phyloP scores from a whole-genome alignment of 1,140 invertebrate genomes.

The Holotrichia oblita region DNA sequence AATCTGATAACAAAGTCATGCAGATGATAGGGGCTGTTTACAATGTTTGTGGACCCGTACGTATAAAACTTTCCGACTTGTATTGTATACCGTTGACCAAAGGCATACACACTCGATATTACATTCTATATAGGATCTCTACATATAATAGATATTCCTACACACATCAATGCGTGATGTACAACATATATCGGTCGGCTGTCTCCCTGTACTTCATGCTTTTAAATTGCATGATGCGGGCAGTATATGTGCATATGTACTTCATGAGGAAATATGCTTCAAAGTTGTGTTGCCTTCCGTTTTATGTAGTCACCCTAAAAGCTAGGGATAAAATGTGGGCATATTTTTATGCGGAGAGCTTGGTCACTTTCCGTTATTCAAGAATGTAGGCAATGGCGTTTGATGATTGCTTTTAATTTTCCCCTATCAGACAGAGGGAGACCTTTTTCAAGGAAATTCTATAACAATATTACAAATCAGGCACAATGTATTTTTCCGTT shows the following conservation, averaged over 20 bases:
- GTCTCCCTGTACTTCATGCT: not conserved
- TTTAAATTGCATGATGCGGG: slow-evolving; percentile 34
- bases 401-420: slow-evolving; percentile 32
- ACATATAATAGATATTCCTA: too few species aligned
- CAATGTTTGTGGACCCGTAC: not conserved
- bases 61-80: not conserved
- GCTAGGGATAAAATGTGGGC: slow-evolving; percentile 28
- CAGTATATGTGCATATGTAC: slow-evolving; percentile 6
- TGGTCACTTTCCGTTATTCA: slow-evolving; percentile 24
- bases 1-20: slow-evolving; percentile 13
- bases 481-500: not conserved
- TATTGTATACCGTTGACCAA: not conserved
- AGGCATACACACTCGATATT: slow-evolving; percentile 10
- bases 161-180: too few species aligned
- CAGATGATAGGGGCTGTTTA: slow-evolving; percentile 23
- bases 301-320: slow-evolving; percentile 25
- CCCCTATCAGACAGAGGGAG: not conserved
- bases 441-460: slow-evolving; percentile 24
- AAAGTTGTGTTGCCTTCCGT: not conserved
- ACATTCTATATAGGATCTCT: not conserved
- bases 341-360: not conserved
- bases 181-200: not conserved
- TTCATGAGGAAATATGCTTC: not conserved
- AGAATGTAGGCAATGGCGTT: slow-evolving; percentile 22
- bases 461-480: slow-evolving; percentile 22